Conservation (phyloP, 2,797 vertebrate genomes). For the Muscicapa striata region DNA sequence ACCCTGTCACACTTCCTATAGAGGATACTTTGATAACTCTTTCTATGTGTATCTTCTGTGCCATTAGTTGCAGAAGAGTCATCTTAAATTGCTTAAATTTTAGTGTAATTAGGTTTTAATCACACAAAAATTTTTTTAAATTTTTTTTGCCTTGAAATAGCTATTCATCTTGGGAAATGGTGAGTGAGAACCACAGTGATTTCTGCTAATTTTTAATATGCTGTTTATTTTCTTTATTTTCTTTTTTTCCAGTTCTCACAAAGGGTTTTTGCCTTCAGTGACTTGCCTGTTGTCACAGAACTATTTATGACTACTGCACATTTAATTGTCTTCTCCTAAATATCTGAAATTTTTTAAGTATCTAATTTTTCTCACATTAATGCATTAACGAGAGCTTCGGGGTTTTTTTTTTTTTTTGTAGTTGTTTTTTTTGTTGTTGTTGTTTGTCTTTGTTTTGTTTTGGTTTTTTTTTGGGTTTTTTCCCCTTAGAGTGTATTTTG, state of each 20-base stretch:
- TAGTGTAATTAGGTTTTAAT: not conserved
- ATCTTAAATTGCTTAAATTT: not conserved
- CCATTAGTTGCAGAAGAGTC: not conserved
- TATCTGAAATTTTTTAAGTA: not conserved
- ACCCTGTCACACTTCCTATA: not conserved
- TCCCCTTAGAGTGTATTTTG: not conserved
- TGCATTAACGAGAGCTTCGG: not conserved
- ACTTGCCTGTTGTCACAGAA: not conserved
- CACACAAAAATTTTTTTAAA: not conserved
- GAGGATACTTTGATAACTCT: not conserved
- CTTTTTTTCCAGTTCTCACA: not conserved
- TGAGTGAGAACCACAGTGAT: not conserved
- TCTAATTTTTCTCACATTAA: not conserved
- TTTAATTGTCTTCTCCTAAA: not conserved
- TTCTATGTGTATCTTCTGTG: not conserved
- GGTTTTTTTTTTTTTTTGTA: too few relatives aligned
- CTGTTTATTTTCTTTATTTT: not conserved
- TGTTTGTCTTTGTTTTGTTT: too few relatives aligned
- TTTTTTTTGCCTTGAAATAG: not conserved
- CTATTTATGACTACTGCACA: not conserved
- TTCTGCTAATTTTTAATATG: not conserved
- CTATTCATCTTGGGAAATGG: not conserved
- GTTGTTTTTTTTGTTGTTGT: too few relatives aligned
- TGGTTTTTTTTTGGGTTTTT: too few relatives aligned
- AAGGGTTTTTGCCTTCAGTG: not conserved